Conservation (phyloP, 1,140 invertebrate species). For the Olivierus martensii region DNA sequence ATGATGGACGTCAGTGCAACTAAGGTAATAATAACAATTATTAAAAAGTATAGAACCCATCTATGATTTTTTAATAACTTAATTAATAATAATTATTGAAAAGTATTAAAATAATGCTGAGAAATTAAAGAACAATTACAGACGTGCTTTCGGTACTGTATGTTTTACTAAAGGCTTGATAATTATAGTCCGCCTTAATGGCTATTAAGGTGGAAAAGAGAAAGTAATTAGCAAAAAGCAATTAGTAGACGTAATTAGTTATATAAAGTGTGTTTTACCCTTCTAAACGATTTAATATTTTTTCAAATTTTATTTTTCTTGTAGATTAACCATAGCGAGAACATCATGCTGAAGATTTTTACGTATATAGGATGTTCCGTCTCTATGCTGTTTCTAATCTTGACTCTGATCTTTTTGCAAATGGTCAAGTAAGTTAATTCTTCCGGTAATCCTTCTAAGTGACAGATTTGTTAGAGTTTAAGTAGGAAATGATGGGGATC, state of each 20-base stretch:
- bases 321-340: background rate
- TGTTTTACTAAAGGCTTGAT: too few species aligned
- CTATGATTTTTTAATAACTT: background rate
- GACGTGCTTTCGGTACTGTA: background rate
- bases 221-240: too few species aligned
- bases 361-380: constrained; percentile 74
- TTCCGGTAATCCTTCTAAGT: background rate
- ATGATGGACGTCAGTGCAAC: constrained; percentile 49
- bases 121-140: background rate
- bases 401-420: constrained; percentile 57
- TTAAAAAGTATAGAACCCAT: background rate
- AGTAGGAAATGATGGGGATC: too few species aligned
- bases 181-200: too few species aligned
- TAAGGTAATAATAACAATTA: constrained; percentile 11
- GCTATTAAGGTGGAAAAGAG: too few species aligned
- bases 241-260: too few species aligned
- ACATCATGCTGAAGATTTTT: constrained; percentile 54
- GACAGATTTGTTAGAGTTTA: too few species aligned
- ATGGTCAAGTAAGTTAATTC: constrained; percentile 21
- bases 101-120: background rate
- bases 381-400: constrained; percentile 62
- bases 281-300: too few species aligned
- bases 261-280: too few species aligned
- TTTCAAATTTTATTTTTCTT: too few species aligned
- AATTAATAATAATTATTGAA: background rate